These are phyloP conservation scores for Ciconia boyciana DNA, from an alignment of 2,113 vertebrate species.

Conservation along the genomic window DNA sequence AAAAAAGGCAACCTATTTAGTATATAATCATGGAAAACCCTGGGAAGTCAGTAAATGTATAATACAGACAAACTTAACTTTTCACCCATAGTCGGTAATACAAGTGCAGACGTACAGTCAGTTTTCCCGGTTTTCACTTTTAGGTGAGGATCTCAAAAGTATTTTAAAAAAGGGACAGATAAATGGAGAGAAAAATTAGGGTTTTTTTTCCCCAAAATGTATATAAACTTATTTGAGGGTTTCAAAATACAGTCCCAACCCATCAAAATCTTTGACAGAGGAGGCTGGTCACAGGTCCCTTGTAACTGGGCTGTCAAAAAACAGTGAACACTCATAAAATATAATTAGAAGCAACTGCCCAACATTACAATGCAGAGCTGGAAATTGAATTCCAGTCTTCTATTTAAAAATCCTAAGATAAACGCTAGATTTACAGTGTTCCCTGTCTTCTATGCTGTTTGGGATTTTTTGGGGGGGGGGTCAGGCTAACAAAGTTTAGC, in stretches of 20 bases:
- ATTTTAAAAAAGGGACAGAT: not conserved
- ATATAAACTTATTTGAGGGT: not conserved
- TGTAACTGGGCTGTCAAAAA: not conserved
- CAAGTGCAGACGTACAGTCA: not conserved
- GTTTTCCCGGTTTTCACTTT: not conserved
- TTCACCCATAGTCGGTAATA: not conserved
- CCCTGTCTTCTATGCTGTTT: not conserved
- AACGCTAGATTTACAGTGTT: not conserved
- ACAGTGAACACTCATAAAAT: not conserved
- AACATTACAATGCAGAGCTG: not conserved
- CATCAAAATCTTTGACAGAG: not conserved
- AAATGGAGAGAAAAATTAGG: not conserved
- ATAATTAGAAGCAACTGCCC: not conserved
- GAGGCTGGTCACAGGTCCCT: not conserved
- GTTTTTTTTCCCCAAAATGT: rapidly evolving
- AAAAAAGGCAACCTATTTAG: not conserved
- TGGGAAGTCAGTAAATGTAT: not conserved
- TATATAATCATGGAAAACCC: not conserved
- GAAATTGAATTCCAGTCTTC: not conserved
- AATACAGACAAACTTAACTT: not conserved
- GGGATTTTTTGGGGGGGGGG: not conserved
- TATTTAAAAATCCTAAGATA: not conserved
- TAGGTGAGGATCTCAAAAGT: not conserved
- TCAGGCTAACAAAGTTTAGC: not conserved
- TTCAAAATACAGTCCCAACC: not conserved